These are phyloP conservation scores for Phasianus colchicus DNA, from an alignment of 2,113 vertebrate species.

Conservation along the genomic window DNA sequence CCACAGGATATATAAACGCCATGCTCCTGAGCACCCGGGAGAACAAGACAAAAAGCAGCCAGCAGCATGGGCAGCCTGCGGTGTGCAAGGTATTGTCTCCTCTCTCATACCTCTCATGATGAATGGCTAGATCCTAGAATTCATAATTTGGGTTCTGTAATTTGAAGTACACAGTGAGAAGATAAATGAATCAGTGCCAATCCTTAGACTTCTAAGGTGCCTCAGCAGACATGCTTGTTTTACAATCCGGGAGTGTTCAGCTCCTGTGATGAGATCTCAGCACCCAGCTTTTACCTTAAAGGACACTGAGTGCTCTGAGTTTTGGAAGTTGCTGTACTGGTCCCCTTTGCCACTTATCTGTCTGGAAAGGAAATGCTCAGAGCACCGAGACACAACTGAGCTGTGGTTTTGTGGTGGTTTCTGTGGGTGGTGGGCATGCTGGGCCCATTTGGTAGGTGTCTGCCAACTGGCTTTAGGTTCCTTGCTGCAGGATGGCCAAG, in stretches of 20 bases:
- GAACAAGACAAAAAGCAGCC: background rate
- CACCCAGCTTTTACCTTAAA: too few species aligned
- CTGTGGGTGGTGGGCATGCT: background rate
- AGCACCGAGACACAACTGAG: background rate
- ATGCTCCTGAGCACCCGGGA: constrained; percentile 21
- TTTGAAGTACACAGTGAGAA: accelerated
- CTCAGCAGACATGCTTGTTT: background rate
- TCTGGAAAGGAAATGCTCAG: background rate
- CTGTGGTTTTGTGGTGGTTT: background rate
- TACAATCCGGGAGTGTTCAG: accelerated
- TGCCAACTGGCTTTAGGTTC: background rate
- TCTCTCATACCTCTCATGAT: background rate
- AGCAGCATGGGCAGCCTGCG: background rate
- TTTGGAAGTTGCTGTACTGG: background rate
- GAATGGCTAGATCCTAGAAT: background rate
- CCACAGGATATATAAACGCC: constrained; percentile 90
- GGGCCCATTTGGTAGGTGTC: too few species aligned
- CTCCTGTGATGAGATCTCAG: background rate
- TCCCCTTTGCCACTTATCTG: background rate
- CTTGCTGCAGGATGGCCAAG: background rate
- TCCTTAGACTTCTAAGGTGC: too few species aligned
- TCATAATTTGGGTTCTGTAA: background rate
- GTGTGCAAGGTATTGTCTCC: constrained; percentile 62
- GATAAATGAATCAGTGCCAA: background rate
- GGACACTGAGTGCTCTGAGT: background rate